phyloP scores from a whole-genome alignment of 2,888 invertebrate species.

The Lepidocyrtinus sp. region DNA sequence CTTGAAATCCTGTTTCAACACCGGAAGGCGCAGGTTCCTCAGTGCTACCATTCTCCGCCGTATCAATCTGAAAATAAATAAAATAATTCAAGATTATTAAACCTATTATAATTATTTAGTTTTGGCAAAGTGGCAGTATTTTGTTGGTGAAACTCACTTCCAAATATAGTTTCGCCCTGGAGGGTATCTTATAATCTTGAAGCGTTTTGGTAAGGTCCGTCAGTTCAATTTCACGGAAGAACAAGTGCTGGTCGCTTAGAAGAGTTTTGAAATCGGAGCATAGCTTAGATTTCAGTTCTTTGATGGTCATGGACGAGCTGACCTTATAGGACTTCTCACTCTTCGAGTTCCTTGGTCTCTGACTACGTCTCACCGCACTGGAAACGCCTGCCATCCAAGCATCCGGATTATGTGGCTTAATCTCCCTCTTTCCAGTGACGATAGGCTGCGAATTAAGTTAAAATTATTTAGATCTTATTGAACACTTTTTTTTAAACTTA shows the following conservation, averaged over 20 bases:
- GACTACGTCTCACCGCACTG: constrained; percentile 70
- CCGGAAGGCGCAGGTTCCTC: constrained; percentile 51
- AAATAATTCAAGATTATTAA: too few species aligned
- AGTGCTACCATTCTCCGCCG: constrained; percentile 39
- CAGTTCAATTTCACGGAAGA: constrained; percentile 30
- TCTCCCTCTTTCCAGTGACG: constrained; percentile 44
- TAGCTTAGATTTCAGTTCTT: constrained; percentile 73
- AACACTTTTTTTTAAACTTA: too few species aligned
- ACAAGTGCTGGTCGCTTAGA: constrained; percentile 61
- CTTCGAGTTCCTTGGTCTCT: constrained; percentile 70
- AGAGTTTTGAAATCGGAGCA: constrained; percentile 59
- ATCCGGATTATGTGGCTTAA: constrained; percentile 40
- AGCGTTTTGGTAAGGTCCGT: constrained; percentile 34
- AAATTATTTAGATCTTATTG: too few species aligned
- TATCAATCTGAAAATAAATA: constrained; percentile 56
- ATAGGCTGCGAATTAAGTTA: too few species aligned
- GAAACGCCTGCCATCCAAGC: constrained; percentile 43
- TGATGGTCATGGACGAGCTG: constrained; percentile 72
- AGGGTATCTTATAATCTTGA: constrained; percentile 37
- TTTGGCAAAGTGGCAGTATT: neutral
- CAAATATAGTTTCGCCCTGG: constrained; percentile 46
- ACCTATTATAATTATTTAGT: neutral
- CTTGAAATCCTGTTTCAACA: constrained; percentile 66
- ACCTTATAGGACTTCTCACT: constrained; percentile 73
- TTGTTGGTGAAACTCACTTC: constrained; percentile 48